A percentile compares a stretch with the other conserved stretches of the same genome.
Evolutionary conservation across 2,888 invertebrate species (phyloP).

Genomic region (Iphiclides podalirius): DNA sequence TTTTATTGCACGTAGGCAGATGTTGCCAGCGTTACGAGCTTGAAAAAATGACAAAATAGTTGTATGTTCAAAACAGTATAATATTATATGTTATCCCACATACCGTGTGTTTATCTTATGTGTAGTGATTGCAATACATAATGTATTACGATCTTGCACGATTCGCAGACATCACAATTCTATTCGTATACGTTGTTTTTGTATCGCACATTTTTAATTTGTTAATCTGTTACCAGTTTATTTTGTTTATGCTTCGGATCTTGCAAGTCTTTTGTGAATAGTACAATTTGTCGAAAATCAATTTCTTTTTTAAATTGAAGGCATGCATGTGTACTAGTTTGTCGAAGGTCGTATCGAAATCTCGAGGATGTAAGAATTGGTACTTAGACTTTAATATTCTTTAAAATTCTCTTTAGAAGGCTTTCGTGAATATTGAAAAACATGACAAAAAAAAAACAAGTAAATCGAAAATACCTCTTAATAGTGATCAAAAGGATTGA

Average conservation of each 20-base stretch:
- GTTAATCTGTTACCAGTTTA: conserved; percentile 60
- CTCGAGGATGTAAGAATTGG: conserved; percentile 29
- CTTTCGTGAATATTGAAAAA: conserved; percentile 48
- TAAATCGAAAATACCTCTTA: conserved; percentile 75
- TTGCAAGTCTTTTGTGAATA: conserved; percentile 64
- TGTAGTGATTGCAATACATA: background rate
- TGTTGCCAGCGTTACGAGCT: conserved; percentile 24
- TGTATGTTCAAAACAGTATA: conserved; percentile 17
- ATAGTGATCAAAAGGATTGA: conserved; percentile 73
- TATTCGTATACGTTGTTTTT: conserved; percentile 27
- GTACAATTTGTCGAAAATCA: conserved; percentile 58
- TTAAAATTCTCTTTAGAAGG: conserved; percentile 42
- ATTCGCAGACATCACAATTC: conserved; percentile 34
- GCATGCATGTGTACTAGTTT: conserved; percentile 22
- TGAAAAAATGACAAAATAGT: conserved; percentile 32
- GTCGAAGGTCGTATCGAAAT: conserved; percentile 2
- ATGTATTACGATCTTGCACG: too few relatives aligned
- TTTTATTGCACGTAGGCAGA: conserved; percentile 36
- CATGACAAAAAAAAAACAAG: conserved; percentile 34
- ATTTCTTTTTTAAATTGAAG: conserved; percentile 38
- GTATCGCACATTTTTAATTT: conserved; percentile 28
- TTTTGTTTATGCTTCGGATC: conserved; percentile 38
- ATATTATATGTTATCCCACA: conserved; percentile 11
- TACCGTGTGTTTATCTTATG: conserved; percentile 1
- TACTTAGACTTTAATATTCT: conserved; percentile 51